Evolutionary conservation across 2,113 vertebrate genomes (phyloP), one percentile per base, ranked within the genome.

Genomic region (Cyprinodon tularosa): DNA sequence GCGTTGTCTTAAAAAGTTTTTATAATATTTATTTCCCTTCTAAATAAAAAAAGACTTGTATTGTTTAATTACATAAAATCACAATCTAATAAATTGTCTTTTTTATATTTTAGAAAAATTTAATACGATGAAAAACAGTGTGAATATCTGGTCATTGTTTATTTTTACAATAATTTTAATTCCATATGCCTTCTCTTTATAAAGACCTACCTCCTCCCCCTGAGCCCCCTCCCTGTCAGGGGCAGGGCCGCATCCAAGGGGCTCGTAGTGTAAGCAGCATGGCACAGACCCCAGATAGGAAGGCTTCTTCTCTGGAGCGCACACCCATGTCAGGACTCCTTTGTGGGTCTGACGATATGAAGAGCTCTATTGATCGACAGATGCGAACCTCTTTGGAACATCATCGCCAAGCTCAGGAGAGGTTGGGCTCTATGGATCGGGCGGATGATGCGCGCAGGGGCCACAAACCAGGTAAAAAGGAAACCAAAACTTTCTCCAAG

Each of bases 181-280:
- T 15, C 4, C 77, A 8, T 68, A n/a, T 4, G 15, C 22, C 77
- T 74, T 79, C 1, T 15, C 39, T 70, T 37, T 2, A 5, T 57
- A 37, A 88, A 99, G 98, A 98, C 96, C 96, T 99, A 95, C 98
- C 98, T 94, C 98, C 98, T 91, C 97, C 98, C 86, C 97, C 98
- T 37, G 98, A 99, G 76, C 97, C 98, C n/a, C 97, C 98, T 67
- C 98, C 97, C 68, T 95, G 93, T 95, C 97, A 98, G 95, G 96
- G 95, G 88, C 89, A 87, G 84, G 93, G 95, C 90, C 97, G 96
- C 66, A 93, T 97, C 80, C 97, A 96, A 62, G 92, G 94, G 92
- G 88, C 88, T 82, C 94, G 62, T 94, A 96, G 91, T 84, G 91
- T 61, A 86, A 94, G 86, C 88, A 90, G 90, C 84, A 38, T 95